Evolutionary conservation across 2,113 vertebrate species (phyloP), one percentile per base, ranked within the genome.

Genomic region (Zapus hudsonius): DNA sequence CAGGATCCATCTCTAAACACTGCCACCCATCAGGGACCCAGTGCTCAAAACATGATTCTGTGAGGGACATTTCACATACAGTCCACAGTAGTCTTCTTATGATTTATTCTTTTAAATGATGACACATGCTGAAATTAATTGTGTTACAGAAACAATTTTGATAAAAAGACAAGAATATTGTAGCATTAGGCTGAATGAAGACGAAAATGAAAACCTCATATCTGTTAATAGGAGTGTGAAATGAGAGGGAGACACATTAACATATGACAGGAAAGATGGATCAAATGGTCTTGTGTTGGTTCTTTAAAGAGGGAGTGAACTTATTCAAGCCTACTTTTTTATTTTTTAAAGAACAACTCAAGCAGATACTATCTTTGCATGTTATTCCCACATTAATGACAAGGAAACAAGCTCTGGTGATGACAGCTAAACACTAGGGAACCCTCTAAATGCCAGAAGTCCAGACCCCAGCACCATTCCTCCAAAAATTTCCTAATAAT

Each of bases 161-260:
- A 27, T 84, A 75, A 38, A 90, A 79, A 88, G 16, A 66, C 76
- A 72, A 79, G 44, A 76, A 66, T 89, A 15, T 12, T 80, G 4
- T 86, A 86, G 66, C 25, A 72, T 83, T 69, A 83, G 61, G 73
- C 69, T 70, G 29, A 57, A 94, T n/a, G 63, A 47, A 90, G 89
- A 63, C 61, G 17, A n/a, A 69, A 82, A 82, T 61, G 42, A 92
- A 95, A 95, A 61, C 80, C 69, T 36, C 20, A 0, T 89, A 84
- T 89, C 88, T 84, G 40, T 67, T 84, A 70, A 33, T 52, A 88
- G 80, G 12, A 61, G 5, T 75, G 0, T 83, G 11, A 84, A 76
- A 74, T 72, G 59, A 91, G 29, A 89, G 31, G 40, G 5, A 69
- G 25, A 93, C 55, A 6, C 9, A 55, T 88, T 42, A 76, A 0